Base-by-base conservation (phyloP, 2,888 invertebrate genomes). In the Lasioglossum villosulum region DNA sequence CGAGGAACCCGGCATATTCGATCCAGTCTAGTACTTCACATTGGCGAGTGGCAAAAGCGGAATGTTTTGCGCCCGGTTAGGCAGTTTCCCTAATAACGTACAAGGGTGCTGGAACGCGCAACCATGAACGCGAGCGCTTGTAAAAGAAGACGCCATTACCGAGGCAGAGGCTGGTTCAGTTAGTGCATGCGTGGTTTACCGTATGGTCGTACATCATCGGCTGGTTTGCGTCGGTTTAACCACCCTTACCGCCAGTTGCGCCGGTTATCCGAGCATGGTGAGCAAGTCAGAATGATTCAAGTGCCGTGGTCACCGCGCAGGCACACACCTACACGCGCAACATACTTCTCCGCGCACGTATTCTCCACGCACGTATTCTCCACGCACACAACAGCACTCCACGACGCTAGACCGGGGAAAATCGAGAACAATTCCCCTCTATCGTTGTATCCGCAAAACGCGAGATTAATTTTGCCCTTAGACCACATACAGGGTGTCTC, bases 121-220 rank as follows among this genome's bases (percentile, higher is more conserved):
- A 45, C 14, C 30, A 34, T 39, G 16, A 30, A 23, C 68, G 1
- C 30, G 14, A 37, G 48, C 39, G 52, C 68, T 77, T 72, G 14
- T 23, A 19, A 84, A 86, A 82, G 72, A 78, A 73, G 48, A 19
- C 19, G 77, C 68, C 74, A 78, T 81, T 78, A 78, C 39, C 27
- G 8, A 19, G 75, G 63, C 68, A 73, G 81, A 80, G 75, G 45
- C 66, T 68, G 84, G 86, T 78, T 88, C 78, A 89, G 89, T 91
- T 83, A 84, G 90, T 90, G 90, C 86, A 89, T 83, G 86, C 88
- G 92, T 92, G 93, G 94, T 93, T 93, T 93, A 93, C 94, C 94
- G 86, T 92, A 89, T 90, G 90, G 86, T 90, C 93, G 91, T 94
- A 92, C 90, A 94, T 94, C 94, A 94, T 94, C 91, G 93, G 87